Evolutionary conservation across 2,113 vertebrate species (phyloP), one percentile per base, ranked within the genome.

Genomic region (Syrmaticus mikado): DNA sequence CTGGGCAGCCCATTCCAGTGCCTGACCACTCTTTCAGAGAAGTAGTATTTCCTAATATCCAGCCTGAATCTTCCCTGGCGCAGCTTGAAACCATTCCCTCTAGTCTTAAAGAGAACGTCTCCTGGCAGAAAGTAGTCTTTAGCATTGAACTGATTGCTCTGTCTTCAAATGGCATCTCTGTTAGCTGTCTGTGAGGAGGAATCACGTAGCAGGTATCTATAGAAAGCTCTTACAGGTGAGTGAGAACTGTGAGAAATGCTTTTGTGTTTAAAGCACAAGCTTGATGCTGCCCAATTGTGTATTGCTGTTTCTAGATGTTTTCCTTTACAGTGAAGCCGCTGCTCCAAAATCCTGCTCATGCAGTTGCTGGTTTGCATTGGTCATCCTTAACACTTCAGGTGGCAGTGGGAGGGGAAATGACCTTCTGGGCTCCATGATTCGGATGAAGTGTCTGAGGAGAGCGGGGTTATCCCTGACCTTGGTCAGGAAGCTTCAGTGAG

Each of bases 191-290:
- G 8, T 85, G 64, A 79, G 87, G 68, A 61, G 14, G 14, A 80
- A 61, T 89, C 62, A 62, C 85, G 6, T 62, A 85, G 6, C 6
- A 67, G 62, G 48, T 93, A 84, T 55, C 79, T 68, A 34, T 55
- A 82, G 91, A 80, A 41, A 83, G 95, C 57, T 84, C 89, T 84
- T 94, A 38, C 2, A 90, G 77, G 27, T 91, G 85, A 65, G 53
- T 19, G 65, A 57, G 30, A 30, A 32, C 28, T 28, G 52, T 53
- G 66, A 72, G 53, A 41, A 46, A 92, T 94, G 50, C 13, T 24
- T 60, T 15, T 34, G 21, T 21, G 13, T 34, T 53, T 53, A 34
- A 60, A 24, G n/a, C 58, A 36, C 58, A 36, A 16, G 22, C n/a
- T 61, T 13, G 64, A 55, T 76, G 46, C 12, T 82, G 9, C 36